These are phyloP conservation scores for Euwallacea fornicatus DNA, from an alignment of 1,140 invertebrate genomes.

Conservation along the genomic window DNA sequence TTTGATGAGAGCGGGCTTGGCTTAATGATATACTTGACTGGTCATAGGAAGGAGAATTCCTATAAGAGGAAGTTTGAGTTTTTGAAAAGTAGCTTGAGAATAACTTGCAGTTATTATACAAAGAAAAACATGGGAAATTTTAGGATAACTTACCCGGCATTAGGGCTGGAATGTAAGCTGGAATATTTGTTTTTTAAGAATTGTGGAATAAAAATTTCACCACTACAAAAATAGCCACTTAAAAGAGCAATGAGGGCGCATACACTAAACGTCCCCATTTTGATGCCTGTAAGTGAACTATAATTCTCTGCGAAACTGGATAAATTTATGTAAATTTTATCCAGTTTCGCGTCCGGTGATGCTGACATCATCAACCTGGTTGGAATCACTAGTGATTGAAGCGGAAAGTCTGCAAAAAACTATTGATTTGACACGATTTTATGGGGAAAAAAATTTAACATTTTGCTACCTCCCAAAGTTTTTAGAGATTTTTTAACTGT, in stretches of 20 bases:
- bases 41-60: not conserved
- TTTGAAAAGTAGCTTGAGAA: not conserved
- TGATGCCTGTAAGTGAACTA: not conserved
- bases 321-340: not conserved
- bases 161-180: slow-evolving; percentile 1
- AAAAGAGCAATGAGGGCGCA: slow-evolving; percentile 7
- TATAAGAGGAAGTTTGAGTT: not conserved
- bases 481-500: too few relatives aligned
- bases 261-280: slow-evolving; percentile 18
- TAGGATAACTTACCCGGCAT: slow-evolving; percentile 2
- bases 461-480: not conserved
- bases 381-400: not conserved
- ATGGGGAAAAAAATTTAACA: not conserved
- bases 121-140: not conserved
- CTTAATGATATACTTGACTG: not conserved
- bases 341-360: not conserved
- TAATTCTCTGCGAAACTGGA: slow-evolving; percentile 11
- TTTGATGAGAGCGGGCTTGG: not conserved
- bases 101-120: not conserved
- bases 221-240: slow-evolving; percentile 3
- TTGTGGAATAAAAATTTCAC: slow-evolving; percentile 18
- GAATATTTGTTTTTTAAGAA: slow-evolving; percentile 23
- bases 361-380: not conserved
- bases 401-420: slow-evolving; percentile 13
- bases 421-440: not conserved